phyloP scores from a whole-genome alignment of 2,888 invertebrate genomes.

The Catocala nupta region DNA sequence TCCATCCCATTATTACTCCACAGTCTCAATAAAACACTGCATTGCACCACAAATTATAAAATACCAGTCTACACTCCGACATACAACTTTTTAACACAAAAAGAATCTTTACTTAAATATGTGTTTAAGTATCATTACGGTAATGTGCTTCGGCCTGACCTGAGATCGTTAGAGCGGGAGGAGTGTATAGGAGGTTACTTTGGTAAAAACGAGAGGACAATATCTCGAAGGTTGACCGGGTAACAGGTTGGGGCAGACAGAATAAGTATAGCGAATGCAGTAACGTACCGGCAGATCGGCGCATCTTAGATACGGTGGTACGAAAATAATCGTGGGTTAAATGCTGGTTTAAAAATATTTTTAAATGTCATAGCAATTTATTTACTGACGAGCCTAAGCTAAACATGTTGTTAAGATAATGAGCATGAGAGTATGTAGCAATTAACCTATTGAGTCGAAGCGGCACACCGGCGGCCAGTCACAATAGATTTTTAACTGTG shows the following conservation, averaged over 20 bases:
- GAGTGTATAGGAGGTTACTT: conserved; percentile 46
- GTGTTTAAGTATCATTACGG: conserved; percentile 86
- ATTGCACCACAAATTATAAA: conserved; percentile 53
- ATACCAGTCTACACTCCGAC: conserved; percentile 62
- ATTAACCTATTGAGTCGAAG: too few species aligned
- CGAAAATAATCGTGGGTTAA: conserved; percentile 52
- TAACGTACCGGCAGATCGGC: conserved; percentile 73
- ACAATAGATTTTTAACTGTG: too few species aligned
- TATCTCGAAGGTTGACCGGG: conserved; percentile 79
- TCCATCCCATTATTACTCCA: conserved; percentile 15
- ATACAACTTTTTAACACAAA: conserved; percentile 76
- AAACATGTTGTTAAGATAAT: too few species aligned
- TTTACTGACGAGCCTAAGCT: too few species aligned
- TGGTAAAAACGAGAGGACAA: conserved; percentile 59
- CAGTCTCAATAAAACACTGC: conserved; percentile 41
- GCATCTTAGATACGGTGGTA: conserved; percentile 69
- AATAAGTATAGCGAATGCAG: conserved; percentile 81
- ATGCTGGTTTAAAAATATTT: conserved; percentile 7
- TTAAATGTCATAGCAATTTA: too few species aligned
- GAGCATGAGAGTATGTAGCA: too few species aligned
- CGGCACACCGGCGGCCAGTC: too few species aligned
- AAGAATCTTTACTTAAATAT: conserved; percentile 85
- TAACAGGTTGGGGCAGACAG: conserved; percentile 84
- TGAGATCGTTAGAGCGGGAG: conserved; percentile 69
- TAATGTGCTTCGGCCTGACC: conserved; percentile 83